phyloP scores from a whole-genome alignment of 2,888 invertebrate genomes.

The Limnephilus lunatus region DNA sequence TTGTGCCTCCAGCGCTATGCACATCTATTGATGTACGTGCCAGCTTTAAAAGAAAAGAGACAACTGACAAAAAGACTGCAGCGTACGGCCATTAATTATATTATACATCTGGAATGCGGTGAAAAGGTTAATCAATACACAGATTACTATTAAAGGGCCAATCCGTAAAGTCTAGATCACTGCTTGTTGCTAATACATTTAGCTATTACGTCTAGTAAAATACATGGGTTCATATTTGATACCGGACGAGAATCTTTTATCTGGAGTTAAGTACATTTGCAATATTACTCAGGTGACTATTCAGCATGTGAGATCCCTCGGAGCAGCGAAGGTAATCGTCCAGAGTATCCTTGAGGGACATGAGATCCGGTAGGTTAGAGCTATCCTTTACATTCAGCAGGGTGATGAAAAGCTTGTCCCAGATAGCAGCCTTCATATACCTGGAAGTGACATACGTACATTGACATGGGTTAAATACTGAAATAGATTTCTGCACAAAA shows the following conservation, averaged over 20 bases:
- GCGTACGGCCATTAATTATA: not conserved
- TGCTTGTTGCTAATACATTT: not conserved
- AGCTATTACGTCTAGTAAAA: slow-evolving; percentile 25
- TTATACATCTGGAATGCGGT: not conserved
- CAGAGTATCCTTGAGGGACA: slow-evolving; percentile 76
- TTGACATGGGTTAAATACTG: not conserved
- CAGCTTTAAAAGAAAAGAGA: not conserved
- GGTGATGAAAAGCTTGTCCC: slow-evolving; percentile 88
- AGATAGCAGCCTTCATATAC: slow-evolving; percentile 84
- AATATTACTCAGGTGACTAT: slow-evolving; percentile 74
- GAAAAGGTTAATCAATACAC: not conserved
- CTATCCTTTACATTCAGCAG: slow-evolving; percentile 90
- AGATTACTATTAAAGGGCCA: not conserved
- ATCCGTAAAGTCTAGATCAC: not conserved
- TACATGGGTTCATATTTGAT: not conserved
- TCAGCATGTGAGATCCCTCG: slow-evolving; percentile 70
- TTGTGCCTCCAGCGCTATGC: not conserved
- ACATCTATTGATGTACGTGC: not conserved
- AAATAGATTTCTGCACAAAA: too few relatives aligned
- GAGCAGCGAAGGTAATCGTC: slow-evolving; percentile 72
- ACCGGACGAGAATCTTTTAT: slow-evolving; percentile 69
- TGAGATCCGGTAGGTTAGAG: slow-evolving; percentile 84
- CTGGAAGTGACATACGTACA: slow-evolving; percentile 70
- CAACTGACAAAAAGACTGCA: not conserved
- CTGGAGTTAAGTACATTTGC: slow-evolving; percentile 78